Evolutionary conservation across 2,113 vertebrate species (phyloP).

Genomic region (Pterocles burchelli): DNA sequence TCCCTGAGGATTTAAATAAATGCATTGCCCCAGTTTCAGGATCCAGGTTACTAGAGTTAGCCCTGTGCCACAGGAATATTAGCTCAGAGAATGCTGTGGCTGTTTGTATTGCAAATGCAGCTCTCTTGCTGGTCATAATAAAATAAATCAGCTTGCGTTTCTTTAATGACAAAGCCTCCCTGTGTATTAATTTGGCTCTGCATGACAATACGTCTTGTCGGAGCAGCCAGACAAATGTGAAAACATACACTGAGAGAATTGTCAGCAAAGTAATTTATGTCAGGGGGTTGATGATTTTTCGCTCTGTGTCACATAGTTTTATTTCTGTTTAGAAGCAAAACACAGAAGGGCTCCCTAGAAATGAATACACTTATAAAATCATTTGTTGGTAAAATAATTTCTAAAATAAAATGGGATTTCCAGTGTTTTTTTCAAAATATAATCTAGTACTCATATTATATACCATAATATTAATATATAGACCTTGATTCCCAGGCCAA

Average conservation of each 20-base stretch:
- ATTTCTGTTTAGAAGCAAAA: neutral
- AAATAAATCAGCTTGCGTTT: conserved; percentile 68
- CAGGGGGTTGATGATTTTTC: neutral
- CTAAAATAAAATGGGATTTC: neutral
- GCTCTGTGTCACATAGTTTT: neutral
- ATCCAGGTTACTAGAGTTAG: conserved; percentile 62
- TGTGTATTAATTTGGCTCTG: conserved; percentile 72
- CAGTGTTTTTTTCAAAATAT: neutral
- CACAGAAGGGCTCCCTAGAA: neutral
- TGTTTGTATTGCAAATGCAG: conserved; percentile 43
- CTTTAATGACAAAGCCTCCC: conserved; percentile 76
- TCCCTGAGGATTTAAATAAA: conserved; percentile 71
- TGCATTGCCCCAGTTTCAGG: conserved; percentile 53
- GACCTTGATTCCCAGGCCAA: neutral
- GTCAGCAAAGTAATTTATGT: conserved; percentile 35
- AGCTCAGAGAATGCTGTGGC: conserved; percentile 63
- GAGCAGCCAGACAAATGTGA: conserved; percentile 54
- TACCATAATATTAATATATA: neutral
- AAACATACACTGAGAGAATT: conserved; percentile 52
- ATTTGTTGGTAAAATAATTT: neutral
- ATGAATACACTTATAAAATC: neutral
- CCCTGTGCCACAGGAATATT: conserved; percentile 65
- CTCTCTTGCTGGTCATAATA: conserved; percentile 72
- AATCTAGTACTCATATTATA: neutral
- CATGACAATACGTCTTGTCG: conserved; percentile 62